These are phyloP conservation scores for Hemitrygon akajei DNA, from an alignment of 2,797 vertebrate genomes.

Conservation along the genomic window DNA sequence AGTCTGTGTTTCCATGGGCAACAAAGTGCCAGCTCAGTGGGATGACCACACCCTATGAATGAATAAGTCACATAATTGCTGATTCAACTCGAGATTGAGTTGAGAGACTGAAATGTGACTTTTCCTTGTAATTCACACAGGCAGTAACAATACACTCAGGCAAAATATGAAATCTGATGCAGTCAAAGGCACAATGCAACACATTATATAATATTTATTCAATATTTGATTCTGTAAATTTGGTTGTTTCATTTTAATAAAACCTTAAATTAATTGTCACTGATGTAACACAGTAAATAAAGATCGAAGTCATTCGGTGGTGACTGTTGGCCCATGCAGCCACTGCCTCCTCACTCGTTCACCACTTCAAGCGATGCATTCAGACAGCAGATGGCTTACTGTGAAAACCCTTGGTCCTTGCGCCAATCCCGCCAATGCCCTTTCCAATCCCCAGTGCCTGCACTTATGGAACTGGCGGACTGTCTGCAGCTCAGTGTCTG, in stretches of 20 bases:
- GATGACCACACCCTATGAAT: no score
- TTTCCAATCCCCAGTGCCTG: background rate
- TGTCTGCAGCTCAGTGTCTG: no score
- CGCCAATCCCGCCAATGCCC: no score
- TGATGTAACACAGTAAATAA: background rate
- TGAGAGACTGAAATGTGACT: no score
- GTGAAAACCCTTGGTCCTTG: background rate
- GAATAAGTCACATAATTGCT: no score
- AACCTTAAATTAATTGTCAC: constrained; percentile 24
- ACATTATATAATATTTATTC: constrained; percentile 1
- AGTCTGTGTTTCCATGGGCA: no score
- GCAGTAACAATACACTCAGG: background rate
- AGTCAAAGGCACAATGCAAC: background rate
- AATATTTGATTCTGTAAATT: constrained; percentile 27
- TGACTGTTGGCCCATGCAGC: background rate
- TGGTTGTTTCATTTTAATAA: constrained; percentile 28
- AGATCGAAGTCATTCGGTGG: background rate
- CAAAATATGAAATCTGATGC: background rate
- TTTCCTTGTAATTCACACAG: background rate
- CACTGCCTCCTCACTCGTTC: no score
- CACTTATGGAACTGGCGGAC: background rate
- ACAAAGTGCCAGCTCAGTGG: no score
- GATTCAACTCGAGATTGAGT: no score
- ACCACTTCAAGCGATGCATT: background rate
- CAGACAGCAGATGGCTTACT: background rate